These are phyloP conservation scores for Erythrocercus mccallii DNA, from an alignment of 2,113 vertebrate genomes.

Conservation along the genomic window DNA sequence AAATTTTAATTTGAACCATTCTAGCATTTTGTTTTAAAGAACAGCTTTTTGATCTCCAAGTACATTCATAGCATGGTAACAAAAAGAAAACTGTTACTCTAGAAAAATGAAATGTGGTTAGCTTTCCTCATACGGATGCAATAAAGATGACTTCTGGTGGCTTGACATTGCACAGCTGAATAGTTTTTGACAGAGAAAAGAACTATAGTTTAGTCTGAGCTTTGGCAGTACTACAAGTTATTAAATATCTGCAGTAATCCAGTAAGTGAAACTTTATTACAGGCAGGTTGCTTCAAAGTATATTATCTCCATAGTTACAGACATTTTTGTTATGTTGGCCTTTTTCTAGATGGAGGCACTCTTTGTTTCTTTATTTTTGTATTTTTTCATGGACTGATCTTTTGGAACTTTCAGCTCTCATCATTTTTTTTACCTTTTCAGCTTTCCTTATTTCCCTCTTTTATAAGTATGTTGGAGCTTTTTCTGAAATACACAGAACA, in stretches of 20 bases:
- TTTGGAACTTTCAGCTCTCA: neutral
- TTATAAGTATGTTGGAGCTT: neutral
- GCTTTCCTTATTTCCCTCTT: neutral
- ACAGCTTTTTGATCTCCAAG: slow-evolving; percentile 37
- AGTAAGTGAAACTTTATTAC: slow-evolving; percentile 35
- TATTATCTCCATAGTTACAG: slow-evolving; percentile 14
- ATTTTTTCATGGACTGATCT: neutral
- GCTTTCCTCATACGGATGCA: slow-evolving; percentile 10
- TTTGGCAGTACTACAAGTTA: slow-evolving; percentile 50
- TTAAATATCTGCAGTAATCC: slow-evolving; percentile 59
- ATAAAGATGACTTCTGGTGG: slow-evolving; percentile 53
- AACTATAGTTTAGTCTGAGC: slow-evolving; percentile 32
- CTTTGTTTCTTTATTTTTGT: neutral
- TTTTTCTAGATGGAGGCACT: neutral
- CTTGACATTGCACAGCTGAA: slow-evolving; percentile 55
- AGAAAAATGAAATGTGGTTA: neutral
- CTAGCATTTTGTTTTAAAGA: slow-evolving; percentile 35
- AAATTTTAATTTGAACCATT: slow-evolving; percentile 30
- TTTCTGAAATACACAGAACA: neutral
- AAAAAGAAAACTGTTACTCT: slow-evolving; percentile 43
- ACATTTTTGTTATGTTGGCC: neutral
- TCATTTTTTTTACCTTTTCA: neutral
- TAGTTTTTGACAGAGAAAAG: slow-evolving; percentile 50
- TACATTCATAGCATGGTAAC: slow-evolving; percentile 30
- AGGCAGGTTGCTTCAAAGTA: slow-evolving; percentile 23